Evolutionary conservation across 2,113 vertebrate species (phyloP).

Genomic region (Hirundichthys speculiger): DNA sequence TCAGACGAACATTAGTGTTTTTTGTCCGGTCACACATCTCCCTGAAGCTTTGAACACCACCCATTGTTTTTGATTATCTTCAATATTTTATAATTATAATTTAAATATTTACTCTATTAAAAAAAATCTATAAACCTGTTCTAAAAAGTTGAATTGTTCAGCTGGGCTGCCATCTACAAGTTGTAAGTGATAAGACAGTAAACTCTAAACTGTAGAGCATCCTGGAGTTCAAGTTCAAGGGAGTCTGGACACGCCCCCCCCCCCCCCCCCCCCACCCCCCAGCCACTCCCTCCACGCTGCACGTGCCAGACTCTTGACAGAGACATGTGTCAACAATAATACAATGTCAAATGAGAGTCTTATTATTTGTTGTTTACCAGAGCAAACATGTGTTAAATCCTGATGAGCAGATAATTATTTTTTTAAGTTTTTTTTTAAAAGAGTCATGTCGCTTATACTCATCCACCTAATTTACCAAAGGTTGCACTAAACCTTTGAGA

Average conservation of each 20-base stretch:
- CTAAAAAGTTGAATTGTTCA: not conserved
- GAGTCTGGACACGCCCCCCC: conserved; percentile 51
- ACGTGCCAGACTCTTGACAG: not conserved
- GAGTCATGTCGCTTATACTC: fast-evolving
- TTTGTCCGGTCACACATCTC: conserved; percentile 72
- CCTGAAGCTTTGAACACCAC: conserved; percentile 69
- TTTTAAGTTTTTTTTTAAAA: not conserved
- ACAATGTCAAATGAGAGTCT: not conserved
- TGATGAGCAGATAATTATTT: not conserved
- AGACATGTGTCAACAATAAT: not conserved
- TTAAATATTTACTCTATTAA: not conserved
- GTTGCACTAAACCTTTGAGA: too few relatives aligned
- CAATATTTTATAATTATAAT: not conserved
- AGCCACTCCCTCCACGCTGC: conserved; percentile 38
- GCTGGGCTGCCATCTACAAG: not conserved
- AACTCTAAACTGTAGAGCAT: conserved; percentile 24
- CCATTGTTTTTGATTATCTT: conserved; percentile 60
- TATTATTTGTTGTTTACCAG: not conserved
- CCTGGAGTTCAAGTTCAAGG: conserved; percentile 1
- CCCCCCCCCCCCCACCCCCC: too few relatives aligned
- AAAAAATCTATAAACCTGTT: not conserved
- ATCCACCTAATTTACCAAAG: not conserved
- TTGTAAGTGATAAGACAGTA: conserved; percentile 8
- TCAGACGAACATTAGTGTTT: conserved; percentile 86
- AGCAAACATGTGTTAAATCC: not conserved